Evolutionary conservation across 2,113 vertebrate genomes (phyloP), one percentile per base, ranked within the genome.

Genomic region (Halcyon malimbica): DNA sequence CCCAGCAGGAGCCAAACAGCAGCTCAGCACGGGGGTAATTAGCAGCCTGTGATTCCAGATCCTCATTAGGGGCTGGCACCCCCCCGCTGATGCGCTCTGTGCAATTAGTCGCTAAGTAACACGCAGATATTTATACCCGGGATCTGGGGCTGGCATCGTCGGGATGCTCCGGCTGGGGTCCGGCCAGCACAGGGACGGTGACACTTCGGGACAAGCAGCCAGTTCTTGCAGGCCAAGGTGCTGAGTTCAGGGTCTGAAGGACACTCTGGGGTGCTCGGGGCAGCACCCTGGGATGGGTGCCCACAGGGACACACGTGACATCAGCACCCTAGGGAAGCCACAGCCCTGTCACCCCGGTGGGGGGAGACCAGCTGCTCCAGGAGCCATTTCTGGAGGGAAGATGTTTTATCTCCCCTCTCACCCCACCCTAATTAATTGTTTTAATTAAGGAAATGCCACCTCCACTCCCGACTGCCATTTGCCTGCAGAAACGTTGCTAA

Each of bases 41-140:
- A 96, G 87, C 84, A 76, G 93, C 82, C 69, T 87, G 23, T n/a
- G 87, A 91, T 91, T 94, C 87, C 84, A 96, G 93, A 54, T 96
- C 78, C 87, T 94, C 91, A 91, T 93, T 94, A 94, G 93, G 95
- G 96, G 87, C 81, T 84, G 87, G 73, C 83, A 75, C 67, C 75
- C 86, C 74, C 78, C 74, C 42, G 48, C 92, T 17, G 87, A 67
- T 89, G 78, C 28, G 50, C 86, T 97, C 91, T 6, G 25, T 94
- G 96, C 94, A 96, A 97, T 96, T 95, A 96, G 95, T 97, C 95
- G 81, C 96, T 97, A 97, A 97, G 95, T 96, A 96, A 96, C 95
- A 95, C 39, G 1, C 10, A 26, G 94, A 95, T 96, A 96, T 97
- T 97, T 97, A 94, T 94, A 96, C 94, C 57, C 79, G 21, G n/a